Conservation (phyloP, 2,113 vertebrate genomes). For the Mormoops blainvillei region DNA sequence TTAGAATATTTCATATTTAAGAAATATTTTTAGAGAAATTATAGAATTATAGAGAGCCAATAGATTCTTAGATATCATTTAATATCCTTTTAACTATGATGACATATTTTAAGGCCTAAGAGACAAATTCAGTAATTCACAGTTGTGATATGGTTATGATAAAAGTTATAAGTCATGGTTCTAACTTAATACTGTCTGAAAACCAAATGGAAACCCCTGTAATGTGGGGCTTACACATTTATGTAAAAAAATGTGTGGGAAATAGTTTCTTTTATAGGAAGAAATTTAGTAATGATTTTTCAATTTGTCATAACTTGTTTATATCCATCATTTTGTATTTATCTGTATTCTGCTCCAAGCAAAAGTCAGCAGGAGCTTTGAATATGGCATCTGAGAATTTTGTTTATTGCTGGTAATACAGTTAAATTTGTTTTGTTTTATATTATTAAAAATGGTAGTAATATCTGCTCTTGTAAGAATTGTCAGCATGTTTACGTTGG, state of each 20-base stretch:
- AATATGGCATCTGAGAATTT: background rate
- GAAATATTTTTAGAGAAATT: constrained; percentile 16
- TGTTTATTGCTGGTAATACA: background rate
- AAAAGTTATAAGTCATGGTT: background rate
- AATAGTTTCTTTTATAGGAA: background rate
- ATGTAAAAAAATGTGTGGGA: background rate
- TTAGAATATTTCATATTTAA: background rate
- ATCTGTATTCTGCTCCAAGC: background rate
- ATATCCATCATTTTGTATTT: background rate
- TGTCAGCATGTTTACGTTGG: background rate
- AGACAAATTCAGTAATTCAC: background rate
- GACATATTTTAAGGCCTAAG: background rate
- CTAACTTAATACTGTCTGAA: background rate
- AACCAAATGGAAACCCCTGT: background rate
- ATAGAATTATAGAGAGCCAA: background rate
- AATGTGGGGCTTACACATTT: background rate
- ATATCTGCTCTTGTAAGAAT: background rate
- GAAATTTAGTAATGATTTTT: background rate
- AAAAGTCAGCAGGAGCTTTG: background rate
- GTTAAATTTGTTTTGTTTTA: background rate
- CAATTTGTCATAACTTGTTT: background rate
- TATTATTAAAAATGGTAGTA: background rate
- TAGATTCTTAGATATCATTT: background rate
- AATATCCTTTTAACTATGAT: background rate
- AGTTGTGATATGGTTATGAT: background rate